These are phyloP conservation scores for Planiliza haematocheilus DNA, from an alignment of 2,113 vertebrate genomes.

Conservation along the genomic window DNA sequence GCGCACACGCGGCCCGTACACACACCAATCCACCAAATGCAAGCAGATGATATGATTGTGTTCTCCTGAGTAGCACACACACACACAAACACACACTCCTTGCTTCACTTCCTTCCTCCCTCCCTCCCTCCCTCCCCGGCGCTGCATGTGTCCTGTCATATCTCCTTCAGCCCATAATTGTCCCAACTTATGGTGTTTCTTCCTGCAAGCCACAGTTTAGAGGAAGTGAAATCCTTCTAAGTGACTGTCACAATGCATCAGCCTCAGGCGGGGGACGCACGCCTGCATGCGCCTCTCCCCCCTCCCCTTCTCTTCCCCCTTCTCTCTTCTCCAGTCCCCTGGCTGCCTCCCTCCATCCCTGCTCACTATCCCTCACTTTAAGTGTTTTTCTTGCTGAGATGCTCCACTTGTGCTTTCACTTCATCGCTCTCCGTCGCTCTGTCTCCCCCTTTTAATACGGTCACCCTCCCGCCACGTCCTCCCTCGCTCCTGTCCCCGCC, in stretches of 20 bases:
- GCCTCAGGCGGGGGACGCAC: slow-evolving; percentile 81
- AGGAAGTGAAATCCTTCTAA: slow-evolving; percentile 92
- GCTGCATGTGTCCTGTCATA: slow-evolving; percentile 88
- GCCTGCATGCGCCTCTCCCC: slow-evolving; percentile 67
- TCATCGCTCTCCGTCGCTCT: slow-evolving; percentile 28
- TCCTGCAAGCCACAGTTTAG: slow-evolving; percentile 88
- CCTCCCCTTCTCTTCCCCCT: slow-evolving; percentile 4
- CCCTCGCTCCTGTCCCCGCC: slow-evolving; percentile 36
- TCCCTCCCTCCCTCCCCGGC: slow-evolving; percentile 33
- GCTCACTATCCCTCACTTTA: slow-evolving; percentile 68
- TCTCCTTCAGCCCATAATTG: slow-evolving; percentile 93
- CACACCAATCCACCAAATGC: slow-evolving; percentile 32
- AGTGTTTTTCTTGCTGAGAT: slow-evolving; percentile 71
- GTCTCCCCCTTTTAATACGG: slow-evolving; percentile 37
- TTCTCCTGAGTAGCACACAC: slow-evolving; percentile 31
- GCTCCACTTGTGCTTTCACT: slow-evolving; percentile 62
- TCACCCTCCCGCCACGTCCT: slow-evolving; percentile 78
- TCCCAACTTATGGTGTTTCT: slow-evolving; percentile 85
- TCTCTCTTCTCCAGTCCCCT: slow-evolving; percentile 56
- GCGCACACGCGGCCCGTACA: slow-evolving; percentile 35
- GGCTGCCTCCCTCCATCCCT: slow-evolving; percentile 57
- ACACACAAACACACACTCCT: slow-evolving; percentile 3
- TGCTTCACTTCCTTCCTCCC: slow-evolving; percentile 67
- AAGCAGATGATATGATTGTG: slow-evolving; percentile 57
- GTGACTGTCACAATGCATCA: slow-evolving; percentile 92